These are phyloP conservation scores for Dolomedes plantarius DNA, from an alignment of 2,888 invertebrate genomes.

Conservation along the genomic window DNA sequence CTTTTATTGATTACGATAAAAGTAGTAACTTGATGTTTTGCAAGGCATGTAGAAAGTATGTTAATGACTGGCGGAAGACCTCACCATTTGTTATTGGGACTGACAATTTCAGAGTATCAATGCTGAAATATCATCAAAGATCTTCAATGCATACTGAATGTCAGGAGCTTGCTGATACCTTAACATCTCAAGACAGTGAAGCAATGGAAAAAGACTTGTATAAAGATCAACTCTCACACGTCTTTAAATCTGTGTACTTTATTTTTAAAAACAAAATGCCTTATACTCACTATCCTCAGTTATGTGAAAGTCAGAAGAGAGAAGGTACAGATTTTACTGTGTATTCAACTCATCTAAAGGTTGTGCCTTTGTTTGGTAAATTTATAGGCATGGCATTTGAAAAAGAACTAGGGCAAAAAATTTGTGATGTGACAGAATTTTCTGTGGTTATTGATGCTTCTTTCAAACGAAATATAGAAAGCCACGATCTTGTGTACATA, in stretches of 20 bases:
- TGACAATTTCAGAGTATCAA: slow-evolving; percentile 27
- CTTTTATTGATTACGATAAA: slow-evolving; percentile 50
- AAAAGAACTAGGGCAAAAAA: slow-evolving; percentile 9
- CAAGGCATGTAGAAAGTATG: slow-evolving; percentile 34
- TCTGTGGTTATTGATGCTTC: slow-evolving; percentile 32
- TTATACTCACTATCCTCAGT: slow-evolving; percentile 33
- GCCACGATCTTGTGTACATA: slow-evolving; percentile 50
- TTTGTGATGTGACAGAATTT: slow-evolving; percentile 9
- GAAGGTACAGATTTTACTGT: slow-evolving; percentile 32
- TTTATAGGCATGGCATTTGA: slow-evolving; percentile 29
- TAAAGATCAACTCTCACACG: slow-evolving; percentile 16
- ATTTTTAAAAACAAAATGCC: slow-evolving; percentile 32
- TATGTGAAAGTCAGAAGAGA: slow-evolving; percentile 40
- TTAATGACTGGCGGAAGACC: neutral
- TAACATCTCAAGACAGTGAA: neutral
- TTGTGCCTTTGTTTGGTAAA: slow-evolving; percentile 46
- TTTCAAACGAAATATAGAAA: slow-evolving; percentile 30
- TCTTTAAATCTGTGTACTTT: slow-evolving; percentile 53
- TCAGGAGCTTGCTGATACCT: neutral
- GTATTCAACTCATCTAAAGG: slow-evolving; percentile 41
- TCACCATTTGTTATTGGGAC: slow-evolving; percentile 34
- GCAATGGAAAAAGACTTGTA: slow-evolving; percentile 5
- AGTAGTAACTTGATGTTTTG: slow-evolving; percentile 46
- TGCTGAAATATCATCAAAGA: slow-evolving; percentile 31
- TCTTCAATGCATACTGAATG: slow-evolving; percentile 37